Base-by-base conservation (phyloP, 2,797 vertebrate species). In the Alcedo quadribrachys region DNA sequence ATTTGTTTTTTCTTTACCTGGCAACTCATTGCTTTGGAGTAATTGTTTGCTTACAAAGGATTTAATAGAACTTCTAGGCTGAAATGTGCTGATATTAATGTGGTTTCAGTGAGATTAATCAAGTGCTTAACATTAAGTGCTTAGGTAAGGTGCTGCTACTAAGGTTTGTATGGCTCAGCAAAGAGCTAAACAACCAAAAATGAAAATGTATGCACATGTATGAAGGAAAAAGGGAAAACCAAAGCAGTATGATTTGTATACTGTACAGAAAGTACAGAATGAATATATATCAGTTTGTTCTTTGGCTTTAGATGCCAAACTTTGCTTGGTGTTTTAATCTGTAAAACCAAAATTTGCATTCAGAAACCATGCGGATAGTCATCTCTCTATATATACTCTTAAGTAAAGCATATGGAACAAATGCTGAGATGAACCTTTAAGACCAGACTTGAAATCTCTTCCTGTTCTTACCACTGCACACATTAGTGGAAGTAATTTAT, bases 21-120 rank as follows among this genome's bases (percentile, higher is more conserved):
- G 2, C 37, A 50, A 8, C n/a, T 28, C 18, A 32, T 6, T 69
- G 28, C 12, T 20, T 28, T 73, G 21, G 8, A 79, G 30, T 19
- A 81, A 33, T 10, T 62, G 4, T 71, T 43, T 48, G 3, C 28
- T 70, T 21, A 42, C 17, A 82, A 80, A 82, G 18, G 5, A 15
- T n/a, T 80, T 82, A 82, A 80, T 73, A 92, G 82, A 87, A 60
- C 14, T 7, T 80, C 77, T 70, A 45, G 53, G 5, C 22, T 67
- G 21, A 77, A 66, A 57, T 45, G 25, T 50, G 32, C 35, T 94
- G 63, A 40, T 78, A 54, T 27, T 76, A 1, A 53, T 87, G 84
- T 84, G 12, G 11, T 53, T 74, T 12, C 19, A 33, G 9, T 79
- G 27, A 55, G 54, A 85, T 81, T 43, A 76, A 88, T 79, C 24